A percentile compares a stretch with the other conserved stretches of the same genome.
These are phyloP conservation scores for Hipparchia semele DNA, from an alignment of 2,888 invertebrate genomes.

Conservation along the genomic window DNA sequence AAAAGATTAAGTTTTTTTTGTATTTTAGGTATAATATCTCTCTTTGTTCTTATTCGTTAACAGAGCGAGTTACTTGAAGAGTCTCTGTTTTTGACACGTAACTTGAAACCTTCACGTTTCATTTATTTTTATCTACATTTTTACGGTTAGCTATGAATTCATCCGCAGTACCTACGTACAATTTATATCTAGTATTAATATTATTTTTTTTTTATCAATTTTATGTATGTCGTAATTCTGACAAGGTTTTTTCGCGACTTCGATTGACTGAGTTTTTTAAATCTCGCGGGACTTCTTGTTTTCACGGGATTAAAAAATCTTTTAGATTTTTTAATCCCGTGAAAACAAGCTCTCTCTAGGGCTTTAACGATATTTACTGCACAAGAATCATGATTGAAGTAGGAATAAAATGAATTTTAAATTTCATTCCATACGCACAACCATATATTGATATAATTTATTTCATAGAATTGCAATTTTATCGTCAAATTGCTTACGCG, in stretches of 20 bases:
- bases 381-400: no score
- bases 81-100: conserved; percentile 13
- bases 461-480: not conserved
- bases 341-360: no score
- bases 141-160: not conserved
- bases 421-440: not conserved
- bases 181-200: no score
- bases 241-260: no score
- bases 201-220: no score
- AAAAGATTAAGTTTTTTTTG: not conserved
- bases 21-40: not conserved
- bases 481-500: conserved; percentile 17
- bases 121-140: conserved; percentile 1
- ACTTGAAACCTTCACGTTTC: conserved; percentile 9
- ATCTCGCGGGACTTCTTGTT: no score
- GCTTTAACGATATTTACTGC: no score
- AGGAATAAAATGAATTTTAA: not conserved
- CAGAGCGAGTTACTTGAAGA: conserved; percentile 12
- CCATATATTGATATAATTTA: not conserved
- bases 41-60: conserved; percentile 13
- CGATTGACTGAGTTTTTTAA: no score
- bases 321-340: no score
- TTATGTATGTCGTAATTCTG: no score
- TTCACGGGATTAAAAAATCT: no score
- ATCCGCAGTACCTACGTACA: no score